A percentile compares a stretch with the other conserved stretches of the same genome.
These are phyloP conservation scores for Dasyprocta punctata DNA, from an alignment of 2,113 vertebrate genomes.

Conservation along the genomic window DNA sequence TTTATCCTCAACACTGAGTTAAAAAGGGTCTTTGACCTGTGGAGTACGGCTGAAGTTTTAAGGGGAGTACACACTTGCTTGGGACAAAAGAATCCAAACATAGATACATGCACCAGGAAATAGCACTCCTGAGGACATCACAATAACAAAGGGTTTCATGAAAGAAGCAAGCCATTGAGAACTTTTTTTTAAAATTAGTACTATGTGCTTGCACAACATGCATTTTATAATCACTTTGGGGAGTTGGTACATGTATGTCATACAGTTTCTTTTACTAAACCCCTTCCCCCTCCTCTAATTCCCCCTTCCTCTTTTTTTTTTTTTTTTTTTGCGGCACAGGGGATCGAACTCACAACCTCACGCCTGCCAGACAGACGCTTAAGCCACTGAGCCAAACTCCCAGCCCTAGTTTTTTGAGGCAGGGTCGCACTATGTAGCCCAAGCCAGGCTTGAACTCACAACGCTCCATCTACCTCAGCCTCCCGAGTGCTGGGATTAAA, in stretches of 20 bases:
- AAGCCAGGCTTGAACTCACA: too few species aligned
- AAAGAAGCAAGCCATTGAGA: not conserved
- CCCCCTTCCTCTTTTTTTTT: not conserved
- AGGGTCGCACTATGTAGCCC: too few species aligned
- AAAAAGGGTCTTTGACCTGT: not conserved
- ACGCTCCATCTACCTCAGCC: too few species aligned
- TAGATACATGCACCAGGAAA: not conserved
- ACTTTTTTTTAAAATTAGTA: not conserved
- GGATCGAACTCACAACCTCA: too few species aligned
- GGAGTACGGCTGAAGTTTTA: not conserved
- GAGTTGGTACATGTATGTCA: not conserved
- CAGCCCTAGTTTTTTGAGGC: too few species aligned
- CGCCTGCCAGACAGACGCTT: too few species aligned
- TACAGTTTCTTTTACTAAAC: not conserved
- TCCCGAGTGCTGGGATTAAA: too few species aligned
- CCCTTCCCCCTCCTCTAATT: not conserved
- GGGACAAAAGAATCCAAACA: constrained; percentile 1
- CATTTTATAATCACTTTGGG: not conserved
- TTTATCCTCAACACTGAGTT: not conserved
- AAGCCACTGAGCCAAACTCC: too few species aligned
- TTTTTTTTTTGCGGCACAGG: too few species aligned
- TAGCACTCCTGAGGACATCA: not conserved
- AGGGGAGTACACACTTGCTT: not conserved
- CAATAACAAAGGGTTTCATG: not conserved
- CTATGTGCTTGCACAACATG: not conserved